Percentiles rank a stretch among this genome's conserved stretches.
phyloP scores from a whole-genome alignment of 2,113 vertebrate genomes.

The Serinus canaria region DNA sequence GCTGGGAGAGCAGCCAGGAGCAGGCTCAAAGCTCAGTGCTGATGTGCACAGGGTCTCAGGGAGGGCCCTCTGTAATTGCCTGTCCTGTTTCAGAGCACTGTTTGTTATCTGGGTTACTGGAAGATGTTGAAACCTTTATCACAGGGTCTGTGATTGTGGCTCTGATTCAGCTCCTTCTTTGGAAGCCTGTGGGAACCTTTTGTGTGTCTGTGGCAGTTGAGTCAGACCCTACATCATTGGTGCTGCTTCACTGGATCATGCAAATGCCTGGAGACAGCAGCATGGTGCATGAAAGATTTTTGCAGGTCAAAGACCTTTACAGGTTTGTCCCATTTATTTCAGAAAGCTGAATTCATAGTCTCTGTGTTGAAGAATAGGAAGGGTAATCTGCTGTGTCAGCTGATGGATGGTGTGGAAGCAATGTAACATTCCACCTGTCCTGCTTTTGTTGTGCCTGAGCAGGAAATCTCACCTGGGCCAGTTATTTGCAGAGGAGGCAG shows the following conservation, averaged over 20 bases:
- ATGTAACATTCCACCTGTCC: neutral
- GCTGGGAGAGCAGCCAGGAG: neutral
- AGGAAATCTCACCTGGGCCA: neutral
- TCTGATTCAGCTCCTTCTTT: constrained; percentile 1
- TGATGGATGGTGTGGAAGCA: neutral
- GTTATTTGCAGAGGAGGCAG: neutral
- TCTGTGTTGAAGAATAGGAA: neutral
- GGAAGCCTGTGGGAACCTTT: neutral
- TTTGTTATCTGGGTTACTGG: neutral
- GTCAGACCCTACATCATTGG: neutral
- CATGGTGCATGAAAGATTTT: neutral
- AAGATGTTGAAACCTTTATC: neutral
- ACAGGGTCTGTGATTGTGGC: neutral
- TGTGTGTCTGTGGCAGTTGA: neutral
- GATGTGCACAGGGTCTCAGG: neutral
- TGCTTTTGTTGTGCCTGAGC: neutral
- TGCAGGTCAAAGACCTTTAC: neutral
- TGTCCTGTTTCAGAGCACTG: neutral
- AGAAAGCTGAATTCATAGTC: neutral
- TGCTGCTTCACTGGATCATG: neutral
- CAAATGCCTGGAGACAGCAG: neutral
- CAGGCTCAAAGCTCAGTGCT: neutral
- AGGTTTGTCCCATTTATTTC: neutral
- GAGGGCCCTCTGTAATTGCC: neutral
- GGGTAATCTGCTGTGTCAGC: neutral